Evolutionary conservation across 1,140 invertebrate species (phyloP), one percentile per base, ranked within the genome.

Genomic region (Ceratina australensis): DNA sequence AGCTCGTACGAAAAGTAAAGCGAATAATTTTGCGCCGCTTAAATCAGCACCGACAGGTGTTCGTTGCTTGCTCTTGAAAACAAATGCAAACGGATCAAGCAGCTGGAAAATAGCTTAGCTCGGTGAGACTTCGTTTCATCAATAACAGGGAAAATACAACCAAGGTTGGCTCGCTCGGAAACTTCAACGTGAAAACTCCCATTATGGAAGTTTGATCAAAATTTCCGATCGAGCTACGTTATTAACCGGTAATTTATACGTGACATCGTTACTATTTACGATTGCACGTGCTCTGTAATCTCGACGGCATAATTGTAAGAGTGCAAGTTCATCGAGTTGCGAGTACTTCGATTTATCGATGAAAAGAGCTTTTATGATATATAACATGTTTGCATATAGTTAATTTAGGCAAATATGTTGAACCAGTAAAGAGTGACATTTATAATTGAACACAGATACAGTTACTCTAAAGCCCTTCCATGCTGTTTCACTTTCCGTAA

Each of bases 121-220:
- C 26, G n/a, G 59, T 73, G 64, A 68, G 84, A 84, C 60, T 79
- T 72, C 15, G 60, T 84, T 84, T 82, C 72, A 79, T 84, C 67
- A 76, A 84, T 81, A 80, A 81, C 63, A 67, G 50, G 49, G 68
- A 67, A 28, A 59, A 57, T 74, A 57, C 24, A 20, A 33, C 10
- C 56, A 52, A 16, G 52, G 50, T 24, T 2, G 18, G 13, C 7
- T 22, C 3, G 60, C 13, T 49, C 54, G 64, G 49, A 64, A 82
- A 78, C 54, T 82, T 84, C 76, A 20, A 7, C 66, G 16, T 28
- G 16, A 50, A 66, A 84, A 84, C 75, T 80, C 75, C 61, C 68
- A 81, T 87, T 80, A 87, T 82, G 56, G 56, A 72, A 84, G 77
- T 86, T 86, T 67, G 78, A 84, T 84, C 63, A 28, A 77, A 86